These are phyloP conservation scores for Cryptocheilus praepositus DNA, from an alignment of 2,888 invertebrate genomes.

Conservation along the genomic window DNA sequence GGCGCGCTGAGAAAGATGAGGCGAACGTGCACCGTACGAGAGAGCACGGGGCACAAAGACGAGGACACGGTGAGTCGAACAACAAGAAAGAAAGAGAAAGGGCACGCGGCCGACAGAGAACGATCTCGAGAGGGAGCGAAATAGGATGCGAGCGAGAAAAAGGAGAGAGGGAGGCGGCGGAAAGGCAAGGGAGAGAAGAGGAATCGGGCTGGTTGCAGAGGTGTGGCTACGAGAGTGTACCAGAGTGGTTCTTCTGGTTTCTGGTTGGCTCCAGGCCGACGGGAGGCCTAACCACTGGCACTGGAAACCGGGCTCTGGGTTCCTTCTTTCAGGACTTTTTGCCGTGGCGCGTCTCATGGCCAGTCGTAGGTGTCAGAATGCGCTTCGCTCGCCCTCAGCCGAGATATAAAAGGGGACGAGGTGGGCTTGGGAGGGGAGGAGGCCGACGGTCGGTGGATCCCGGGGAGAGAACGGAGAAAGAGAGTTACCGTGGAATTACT, in stretches of 20 bases:
- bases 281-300: conserved; percentile 69
- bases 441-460: conserved; percentile 6
- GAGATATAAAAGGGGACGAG: conserved; percentile 19
- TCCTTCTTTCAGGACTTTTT: conserved; percentile 50
- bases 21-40: conserved; percentile 11
- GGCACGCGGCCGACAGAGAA: conserved; percentile 26
- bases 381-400: conserved; percentile 51
- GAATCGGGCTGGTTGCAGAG: conserved; percentile 64
- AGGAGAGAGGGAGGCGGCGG: conserved; percentile 25
- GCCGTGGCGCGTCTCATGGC: conserved; percentile 58
- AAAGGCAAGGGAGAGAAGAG: conserved; percentile 54
- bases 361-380: conserved; percentile 69
- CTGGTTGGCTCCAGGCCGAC: conserved; percentile 71
- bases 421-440: conserved; percentile 15
- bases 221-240: conserved; percentile 71
- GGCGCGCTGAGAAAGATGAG: conserved; percentile 33
- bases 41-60: conserved; percentile 17
- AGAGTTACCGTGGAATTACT: conserved; percentile 66
- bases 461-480: conserved; percentile 15
- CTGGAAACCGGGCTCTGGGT: conserved; percentile 46
- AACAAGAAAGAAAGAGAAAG: conserved; percentile 18
- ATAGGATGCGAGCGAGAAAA: conserved; percentile 21
- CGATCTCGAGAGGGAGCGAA: conserved; percentile 24
- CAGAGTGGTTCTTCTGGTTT: conserved; percentile 68
- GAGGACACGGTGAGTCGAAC: conserved; percentile 8